phyloP scores from a whole-genome alignment of 2,888 invertebrate genomes.

The Poecilus cupreus region DNA sequence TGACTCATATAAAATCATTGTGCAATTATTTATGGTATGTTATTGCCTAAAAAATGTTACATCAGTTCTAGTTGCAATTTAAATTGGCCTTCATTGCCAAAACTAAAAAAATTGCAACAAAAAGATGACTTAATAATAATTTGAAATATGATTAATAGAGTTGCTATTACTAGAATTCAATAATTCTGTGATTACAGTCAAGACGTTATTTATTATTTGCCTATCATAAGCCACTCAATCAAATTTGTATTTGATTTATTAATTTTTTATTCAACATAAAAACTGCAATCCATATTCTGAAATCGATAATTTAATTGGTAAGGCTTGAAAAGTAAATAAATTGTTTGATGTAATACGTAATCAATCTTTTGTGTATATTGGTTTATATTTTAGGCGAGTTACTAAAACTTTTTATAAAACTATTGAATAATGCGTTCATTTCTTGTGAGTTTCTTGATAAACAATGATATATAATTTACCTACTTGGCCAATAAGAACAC shows the following conservation, averaged over 20 bases:
- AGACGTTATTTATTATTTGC: background rate
- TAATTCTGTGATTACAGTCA: background rate
- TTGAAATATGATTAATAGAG: background rate
- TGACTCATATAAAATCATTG: background rate
- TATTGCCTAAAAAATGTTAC: too few species aligned
- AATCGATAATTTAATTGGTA: background rate
- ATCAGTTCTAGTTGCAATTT: constrained; percentile 1
- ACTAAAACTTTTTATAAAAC: background rate
- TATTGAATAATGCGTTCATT: too few species aligned
- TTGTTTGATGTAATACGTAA: background rate
- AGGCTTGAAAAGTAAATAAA: background rate
- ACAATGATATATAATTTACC: too few species aligned
- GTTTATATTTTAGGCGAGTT: background rate
- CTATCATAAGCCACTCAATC: background rate
- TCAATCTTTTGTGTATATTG: background rate
- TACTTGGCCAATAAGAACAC: too few species aligned
- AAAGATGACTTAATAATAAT: constrained; percentile 13
- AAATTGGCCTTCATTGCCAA: background rate
- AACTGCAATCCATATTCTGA: background rate
- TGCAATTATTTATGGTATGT: too few species aligned
- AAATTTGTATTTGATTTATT: background rate
- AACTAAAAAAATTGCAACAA: background rate
- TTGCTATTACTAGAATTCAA: background rate
- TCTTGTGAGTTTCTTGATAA: too few species aligned
- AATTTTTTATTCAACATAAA: background rate